A percentile compares a stretch with the other conserved stretches of the same genome.
Conservation (phyloP, 1,140 invertebrate species). For the Aphelenchoides avenae region DNA sequence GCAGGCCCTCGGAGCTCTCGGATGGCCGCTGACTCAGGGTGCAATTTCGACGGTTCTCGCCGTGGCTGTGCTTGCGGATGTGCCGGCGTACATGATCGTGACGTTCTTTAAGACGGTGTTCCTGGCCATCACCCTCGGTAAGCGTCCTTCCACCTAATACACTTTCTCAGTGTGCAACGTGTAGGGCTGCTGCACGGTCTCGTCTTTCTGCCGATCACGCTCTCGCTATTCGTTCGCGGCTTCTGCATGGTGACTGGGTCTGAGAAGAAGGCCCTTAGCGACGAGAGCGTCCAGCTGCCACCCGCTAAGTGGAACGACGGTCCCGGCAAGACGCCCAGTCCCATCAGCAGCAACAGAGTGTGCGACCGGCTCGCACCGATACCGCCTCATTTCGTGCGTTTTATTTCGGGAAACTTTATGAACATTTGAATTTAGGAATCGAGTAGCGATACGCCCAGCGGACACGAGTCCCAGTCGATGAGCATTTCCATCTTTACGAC, state of each 20-base stretch:
- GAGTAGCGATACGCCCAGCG: too few relatives aligned
- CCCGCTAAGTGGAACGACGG: too few relatives aligned
- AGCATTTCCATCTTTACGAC: too few relatives aligned
- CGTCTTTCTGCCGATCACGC: conserved; percentile 82
- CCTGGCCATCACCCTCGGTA: conserved; percentile 77
- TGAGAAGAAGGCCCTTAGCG: too few relatives aligned
- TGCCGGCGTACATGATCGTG: conserved; percentile 91
- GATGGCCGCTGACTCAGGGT: conserved; percentile 76
- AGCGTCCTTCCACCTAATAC: conserved; percentile 69
- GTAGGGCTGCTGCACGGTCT: conserved; percentile 83
- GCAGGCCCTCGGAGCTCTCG: conserved; percentile 80
- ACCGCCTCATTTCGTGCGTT: too few relatives aligned
- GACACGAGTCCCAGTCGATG: too few relatives aligned
- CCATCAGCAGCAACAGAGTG: too few relatives aligned
- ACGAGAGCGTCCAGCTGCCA: too few relatives aligned
- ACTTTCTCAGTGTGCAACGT: conserved; percentile 83
- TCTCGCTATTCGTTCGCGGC: conserved; percentile 72
- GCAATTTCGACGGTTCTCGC: conserved; percentile 86
- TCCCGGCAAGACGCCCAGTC: too few relatives aligned
- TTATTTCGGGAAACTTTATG: too few relatives aligned
- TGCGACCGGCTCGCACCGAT: too few relatives aligned
- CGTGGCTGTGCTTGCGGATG: conserved; percentile 77
- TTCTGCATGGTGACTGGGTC: conserved; percentile 2
- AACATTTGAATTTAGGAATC: too few relatives aligned
- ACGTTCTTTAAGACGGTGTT: conserved; percentile 98